phyloP scores from a whole-genome alignment of 2,888 invertebrate genomes.

The Hirtodrosophila confusa region DNA sequence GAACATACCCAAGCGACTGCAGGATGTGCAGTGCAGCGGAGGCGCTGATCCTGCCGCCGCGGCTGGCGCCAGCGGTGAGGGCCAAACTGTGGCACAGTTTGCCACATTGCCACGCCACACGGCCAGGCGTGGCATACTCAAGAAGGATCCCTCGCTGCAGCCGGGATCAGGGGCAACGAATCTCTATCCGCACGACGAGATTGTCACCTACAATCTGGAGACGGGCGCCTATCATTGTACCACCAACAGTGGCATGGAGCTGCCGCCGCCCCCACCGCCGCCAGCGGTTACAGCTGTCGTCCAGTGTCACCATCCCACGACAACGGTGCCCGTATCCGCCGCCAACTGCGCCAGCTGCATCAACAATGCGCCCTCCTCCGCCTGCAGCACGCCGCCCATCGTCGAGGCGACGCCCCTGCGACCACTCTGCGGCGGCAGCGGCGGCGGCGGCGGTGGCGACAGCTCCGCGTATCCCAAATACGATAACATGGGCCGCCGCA shows the following conservation, averaged over 20 bases:
- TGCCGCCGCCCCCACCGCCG: constrained; percentile 80
- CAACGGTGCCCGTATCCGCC: constrained; percentile 54
- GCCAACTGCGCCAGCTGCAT: constrained; percentile 74
- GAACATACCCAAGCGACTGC: constrained; percentile 87
- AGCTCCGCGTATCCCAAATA: constrained; percentile 86
- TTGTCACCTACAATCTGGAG: constrained; percentile 84
- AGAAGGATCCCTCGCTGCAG: constrained; percentile 82
- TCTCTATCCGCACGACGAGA: constrained; percentile 84
- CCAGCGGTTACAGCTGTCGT: constrained; percentile 72
- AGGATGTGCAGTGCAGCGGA: constrained; percentile 67
- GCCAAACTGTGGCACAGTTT: constrained; percentile 71
- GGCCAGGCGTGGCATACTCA: constrained; percentile 83
- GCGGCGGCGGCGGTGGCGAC: constrained; percentile 44
- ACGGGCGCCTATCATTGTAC: constrained; percentile 69
- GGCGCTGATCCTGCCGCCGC: constrained; percentile 24
- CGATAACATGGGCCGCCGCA: constrained; percentile 95
- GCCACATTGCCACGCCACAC: constrained; percentile 85
- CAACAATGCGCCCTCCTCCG: constrained; percentile 59
- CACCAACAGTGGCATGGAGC: constrained; percentile 56
- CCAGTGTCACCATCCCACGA: constrained; percentile 74
- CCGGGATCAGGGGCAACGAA: constrained; percentile 65
- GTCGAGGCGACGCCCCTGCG: constrained; percentile 74
- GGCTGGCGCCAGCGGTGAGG: constrained; percentile 50
- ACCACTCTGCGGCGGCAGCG: constrained; percentile 50
- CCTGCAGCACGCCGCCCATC: constrained; percentile 79